Evolutionary conservation across 1,140 invertebrate genomes (phyloP), one percentile per base, ranked within the genome.

Genomic region (Aphis craccivora): DNA sequence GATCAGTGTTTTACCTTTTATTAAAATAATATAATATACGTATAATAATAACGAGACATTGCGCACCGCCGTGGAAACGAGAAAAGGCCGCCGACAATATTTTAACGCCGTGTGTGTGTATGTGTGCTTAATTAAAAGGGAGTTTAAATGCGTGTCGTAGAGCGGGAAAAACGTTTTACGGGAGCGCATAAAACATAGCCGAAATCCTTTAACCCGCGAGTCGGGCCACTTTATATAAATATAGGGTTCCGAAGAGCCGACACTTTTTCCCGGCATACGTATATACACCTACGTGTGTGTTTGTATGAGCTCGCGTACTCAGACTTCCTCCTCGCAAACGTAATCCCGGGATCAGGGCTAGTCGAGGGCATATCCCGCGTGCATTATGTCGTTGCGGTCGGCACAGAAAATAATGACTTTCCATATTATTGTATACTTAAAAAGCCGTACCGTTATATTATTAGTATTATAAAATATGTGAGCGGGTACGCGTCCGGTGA

Each of bases 41-140:
- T 67, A 67, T 67, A n/a, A n/a, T 67, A n/a, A n/a, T 76, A 76
- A n/a, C 5, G 5, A 76, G 14, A n/a, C 14, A 18, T 76, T 76
- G 30, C 14, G 30, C 60, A 6, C 60, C 3, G 14, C 14, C 14
- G n/a, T 5, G 14, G 30, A 76, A 76, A 76, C 30, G 30, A 67
- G 60, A n/a, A 6, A n/a, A 45, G 14, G 30, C 14, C 60, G 60
- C 14, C 60, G 60, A 76, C 60, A 76, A 35, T 76, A 76, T n/a
- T 88, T 88, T 53, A 88, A 88, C 87, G 48, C n/a, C 60, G 14
- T 20, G 60, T 76, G 60, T 76, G 45, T 45, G 45, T 45, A n/a
- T n/a, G 45, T 45, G 30, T 88, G 48, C 87, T 88, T 88, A 88
- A 88, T 88, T 88, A 88, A 88, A 88, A 88, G 45, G 87, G 87